Conservation (phyloP, 2,113 vertebrate species). For the Hucho hucho region DNA sequence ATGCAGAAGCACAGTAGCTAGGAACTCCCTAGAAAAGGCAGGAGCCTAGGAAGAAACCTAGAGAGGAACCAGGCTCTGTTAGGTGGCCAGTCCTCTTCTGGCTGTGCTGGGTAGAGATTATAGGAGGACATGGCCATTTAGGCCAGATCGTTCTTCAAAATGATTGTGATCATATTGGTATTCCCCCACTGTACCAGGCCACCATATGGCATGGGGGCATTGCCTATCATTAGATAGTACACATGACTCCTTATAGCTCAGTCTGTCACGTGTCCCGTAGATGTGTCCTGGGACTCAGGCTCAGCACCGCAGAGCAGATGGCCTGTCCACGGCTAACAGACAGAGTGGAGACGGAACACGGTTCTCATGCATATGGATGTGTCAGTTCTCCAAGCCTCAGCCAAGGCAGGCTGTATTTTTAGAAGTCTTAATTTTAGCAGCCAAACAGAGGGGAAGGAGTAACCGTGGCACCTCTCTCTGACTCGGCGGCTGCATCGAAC, state of each 20-base stretch:
- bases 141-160: neutral
- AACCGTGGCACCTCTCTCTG: neutral
- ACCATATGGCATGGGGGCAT: neutral
- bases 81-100: too few relatives aligned
- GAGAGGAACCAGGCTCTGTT: too few relatives aligned
- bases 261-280: neutral
- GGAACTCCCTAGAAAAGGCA: too few relatives aligned
- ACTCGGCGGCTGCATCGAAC: neutral
- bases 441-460: neutral
- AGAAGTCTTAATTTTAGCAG: slow-evolving; percentile 5
- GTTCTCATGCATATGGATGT: neutral
- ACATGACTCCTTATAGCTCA: neutral
- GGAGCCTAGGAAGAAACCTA: too few relatives aligned
- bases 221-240: neutral
- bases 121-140: too few relatives aligned
- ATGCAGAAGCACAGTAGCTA: too few relatives aligned
- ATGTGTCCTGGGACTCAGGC: neutral
- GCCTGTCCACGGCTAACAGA: neutral
- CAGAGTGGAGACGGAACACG: neutral
- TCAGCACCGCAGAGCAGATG: neutral
- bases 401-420: neutral
- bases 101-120: too few relatives aligned
- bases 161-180: neutral
- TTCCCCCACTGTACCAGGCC: neutral
- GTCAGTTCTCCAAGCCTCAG: neutral